Conservation (phyloP, 2,113 vertebrate genomes). For the Takifugu bimaculatus region DNA sequence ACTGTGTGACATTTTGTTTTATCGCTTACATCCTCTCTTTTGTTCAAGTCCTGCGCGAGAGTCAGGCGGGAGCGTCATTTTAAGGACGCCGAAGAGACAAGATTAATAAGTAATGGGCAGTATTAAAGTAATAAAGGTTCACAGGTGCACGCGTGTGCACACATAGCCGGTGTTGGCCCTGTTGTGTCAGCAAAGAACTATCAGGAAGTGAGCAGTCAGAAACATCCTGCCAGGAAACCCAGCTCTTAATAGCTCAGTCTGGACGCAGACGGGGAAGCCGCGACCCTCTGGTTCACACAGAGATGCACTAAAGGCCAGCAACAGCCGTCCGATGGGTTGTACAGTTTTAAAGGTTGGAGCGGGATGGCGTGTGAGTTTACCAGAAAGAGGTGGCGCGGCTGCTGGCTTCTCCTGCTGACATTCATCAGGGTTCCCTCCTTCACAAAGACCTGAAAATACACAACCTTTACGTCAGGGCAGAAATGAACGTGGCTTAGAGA, state of each 20-base stretch:
- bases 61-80: background rate
- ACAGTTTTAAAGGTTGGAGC: no score
- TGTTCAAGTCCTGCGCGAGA: background rate
- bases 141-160: constrained; percentile 12
- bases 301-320: no score
- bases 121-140: constrained; percentile 1
- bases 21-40: constrained; percentile 15
- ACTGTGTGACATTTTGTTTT: background rate
- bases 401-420: constrained; percentile 83
- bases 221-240: constrained; percentile 83
- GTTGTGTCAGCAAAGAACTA: constrained; percentile 65
- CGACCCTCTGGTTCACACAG: constrained; percentile 22
- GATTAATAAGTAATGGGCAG: constrained; percentile 3
- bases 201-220: constrained; percentile 78
- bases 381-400: constrained; percentile 94
- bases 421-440: constrained; percentile 97
- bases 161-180: constrained; percentile 44
- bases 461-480: constrained; percentile 9
- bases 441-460: constrained; percentile 82
- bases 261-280: constrained; percentile 35
- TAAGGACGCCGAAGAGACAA: background rate
- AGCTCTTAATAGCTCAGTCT: constrained; percentile 68
- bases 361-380: constrained; percentile 67
- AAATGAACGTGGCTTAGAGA: background rate
- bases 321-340: no score